Evolutionary conservation across 2,113 vertebrate species (phyloP).

Genomic region (human (Homo sapiens)): GRCh38 chr13:105452501-105453000

Average conservation of each 20-base stretch:
- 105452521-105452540: neutral
- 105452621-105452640: accelerated
- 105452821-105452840: neutral
- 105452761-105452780: neutral
- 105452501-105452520: neutral
- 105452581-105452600: accelerated
- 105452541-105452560: neutral
- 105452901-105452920: neutral
- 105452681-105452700: neutral
- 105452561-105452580: neutral
- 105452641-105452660: neutral
- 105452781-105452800: neutral
- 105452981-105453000: neutral
- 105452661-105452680: neutral
- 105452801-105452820: neutral
- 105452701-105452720: neutral
- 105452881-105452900: neutral
- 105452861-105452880: neutral
- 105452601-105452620: accelerated
- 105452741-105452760: neutral
- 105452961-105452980: constrained; percentile 11
- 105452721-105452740: neutral
- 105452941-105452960: neutral
- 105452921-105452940: constrained; percentile 26
- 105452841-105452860: neutral